Percentiles rank a stretch among this genome's conserved stretches.
Evolutionary conservation across 1,140 invertebrate species (phyloP).

Genomic region (Drosophila mojavensis): DNA sequence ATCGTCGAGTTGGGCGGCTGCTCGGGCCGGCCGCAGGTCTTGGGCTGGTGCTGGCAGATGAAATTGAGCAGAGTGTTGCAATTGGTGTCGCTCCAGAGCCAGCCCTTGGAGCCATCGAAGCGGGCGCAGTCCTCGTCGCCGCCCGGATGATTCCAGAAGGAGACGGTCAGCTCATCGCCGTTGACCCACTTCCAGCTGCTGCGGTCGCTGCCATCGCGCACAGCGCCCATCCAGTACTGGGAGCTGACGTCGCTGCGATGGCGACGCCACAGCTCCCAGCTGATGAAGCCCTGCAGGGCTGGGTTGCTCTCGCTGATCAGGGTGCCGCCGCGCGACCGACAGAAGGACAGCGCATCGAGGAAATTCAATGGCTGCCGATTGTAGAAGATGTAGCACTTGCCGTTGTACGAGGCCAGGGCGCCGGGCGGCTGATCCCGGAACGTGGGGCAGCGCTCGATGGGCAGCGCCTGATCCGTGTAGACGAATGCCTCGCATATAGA

Average conservation of each 20-base stretch:
- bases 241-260: constrained; percentile 95
- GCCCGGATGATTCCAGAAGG: constrained; percentile 95
- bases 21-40: constrained; percentile 94
- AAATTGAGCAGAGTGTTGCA: constrained; percentile 94
- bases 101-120: constrained; percentile 96
- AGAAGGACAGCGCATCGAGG: constrained; percentile 92
- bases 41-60: constrained; percentile 97
- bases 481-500: constrained; percentile 98
- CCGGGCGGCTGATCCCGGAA: constrained; percentile 96
- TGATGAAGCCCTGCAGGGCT: constrained; percentile 96
- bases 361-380: constrained; percentile 93
- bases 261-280: constrained; percentile 96
- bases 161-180: constrained; percentile 94
- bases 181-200: constrained; percentile 96
- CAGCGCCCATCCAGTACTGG: constrained; percentile 97
- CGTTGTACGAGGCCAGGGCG: constrained; percentile 96
- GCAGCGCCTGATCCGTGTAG: constrained; percentile 96
- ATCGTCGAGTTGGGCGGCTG: constrained; percentile 97
- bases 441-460: constrained; percentile 96
- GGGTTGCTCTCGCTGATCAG: constrained; percentile 97
- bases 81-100: constrained; percentile 97
- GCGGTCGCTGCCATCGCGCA: constrained; percentile 90
- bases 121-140: constrained; percentile 93
- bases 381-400: constrained; percentile 98
- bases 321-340: constrained; percentile 91